Evolutionary conservation across 2,797 vertebrate genomes (phyloP).

Genomic region (Percopsis omiscomaycus): DNA sequence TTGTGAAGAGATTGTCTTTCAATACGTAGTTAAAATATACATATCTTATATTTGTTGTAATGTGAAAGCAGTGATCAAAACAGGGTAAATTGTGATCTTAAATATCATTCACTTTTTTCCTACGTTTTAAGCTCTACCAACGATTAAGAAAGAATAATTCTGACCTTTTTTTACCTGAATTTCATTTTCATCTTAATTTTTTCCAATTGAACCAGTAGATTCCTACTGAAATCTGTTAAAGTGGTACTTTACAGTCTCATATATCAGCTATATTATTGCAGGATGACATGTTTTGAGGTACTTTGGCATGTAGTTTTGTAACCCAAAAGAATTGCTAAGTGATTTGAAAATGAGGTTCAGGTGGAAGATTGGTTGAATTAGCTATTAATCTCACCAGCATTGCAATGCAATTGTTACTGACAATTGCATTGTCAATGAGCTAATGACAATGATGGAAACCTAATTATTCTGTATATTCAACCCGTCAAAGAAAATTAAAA

Average conservation of each 20-base stretch:
- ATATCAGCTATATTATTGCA: too few relatives aligned
- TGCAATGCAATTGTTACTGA: constrained; percentile 11
- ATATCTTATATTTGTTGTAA: constrained; percentile 22
- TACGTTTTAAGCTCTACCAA: constrained; percentile 8
- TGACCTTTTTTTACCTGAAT: too few relatives aligned
- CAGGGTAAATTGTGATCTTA: constrained; percentile 59
- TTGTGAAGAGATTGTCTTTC: constrained; percentile 8
- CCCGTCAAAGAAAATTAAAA: constrained; percentile 8
- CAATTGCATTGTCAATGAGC: constrained; percentile 16
- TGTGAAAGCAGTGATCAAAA: constrained; percentile 46
- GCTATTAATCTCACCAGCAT: constrained; percentile 1
- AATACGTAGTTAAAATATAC: constrained; percentile 18
- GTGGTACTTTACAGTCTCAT: too few relatives aligned
- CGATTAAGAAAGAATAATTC: not conserved
- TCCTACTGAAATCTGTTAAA: too few relatives aligned
- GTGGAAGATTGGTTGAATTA: not conserved
- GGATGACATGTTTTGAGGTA: too few relatives aligned
- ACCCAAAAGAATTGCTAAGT: too few relatives aligned
- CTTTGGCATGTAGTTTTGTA: too few relatives aligned
- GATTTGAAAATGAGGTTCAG: not conserved
- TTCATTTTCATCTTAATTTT: too few relatives aligned
- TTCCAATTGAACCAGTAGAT: too few relatives aligned
- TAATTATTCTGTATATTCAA: constrained; percentile 11
- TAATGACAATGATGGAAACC: constrained; percentile 14
- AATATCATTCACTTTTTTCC: constrained; percentile 7